Base-by-base conservation (phyloP, 2,113 vertebrate genomes). In the Pluvialis apricaria region DNA sequence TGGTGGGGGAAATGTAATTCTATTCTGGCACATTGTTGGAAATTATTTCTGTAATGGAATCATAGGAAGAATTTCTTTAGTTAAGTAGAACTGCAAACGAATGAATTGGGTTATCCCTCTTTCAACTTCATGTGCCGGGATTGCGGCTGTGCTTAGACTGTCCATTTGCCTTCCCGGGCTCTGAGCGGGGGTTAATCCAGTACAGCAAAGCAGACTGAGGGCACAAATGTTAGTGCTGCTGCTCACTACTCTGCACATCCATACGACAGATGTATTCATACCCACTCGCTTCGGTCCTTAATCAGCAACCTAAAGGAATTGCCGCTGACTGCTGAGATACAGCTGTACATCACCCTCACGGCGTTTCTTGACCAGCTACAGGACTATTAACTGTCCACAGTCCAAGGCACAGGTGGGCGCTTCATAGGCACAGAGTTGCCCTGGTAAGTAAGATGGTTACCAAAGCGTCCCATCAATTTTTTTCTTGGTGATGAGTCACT, bases 21-120 rank as follows among this genome's bases (percentile, higher is more conserved):
- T 91, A 80, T 70, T 90, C 70, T 1, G 2, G 21, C 16, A 14
- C 75, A 68, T 91, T 57, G 52, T 66, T 87, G 47, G 44, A 82
- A 96, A 86, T 86, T 70, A 77, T 92, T 95, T 72, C 66, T 79
- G 4, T 80, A 73, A 89, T 80, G 55, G 85, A 96, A 89, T 57
- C 58, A 49, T 24, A 47, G 40, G 69, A 84, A 79, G 22, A 85
- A 57, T 76, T 68, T 89, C 40, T 92, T 89, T 47, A 75, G 75
- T 61, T 76, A 90, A 79, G 24, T 47, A 79, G 81, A 91, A 57
- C 40, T 65, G 32, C 87, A 52, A 71, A 79, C 0, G 4, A 81
- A 69, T 2, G 0, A 49, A 79, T 75, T 25, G 51, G 31, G 11
- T 92, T 86, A 69, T 91, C 36, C 21, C 11, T 94, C 80, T 92